Conservation (phyloP, 2,888 invertebrate genomes). For the Acanthosoma haemorrhoidale region DNA sequence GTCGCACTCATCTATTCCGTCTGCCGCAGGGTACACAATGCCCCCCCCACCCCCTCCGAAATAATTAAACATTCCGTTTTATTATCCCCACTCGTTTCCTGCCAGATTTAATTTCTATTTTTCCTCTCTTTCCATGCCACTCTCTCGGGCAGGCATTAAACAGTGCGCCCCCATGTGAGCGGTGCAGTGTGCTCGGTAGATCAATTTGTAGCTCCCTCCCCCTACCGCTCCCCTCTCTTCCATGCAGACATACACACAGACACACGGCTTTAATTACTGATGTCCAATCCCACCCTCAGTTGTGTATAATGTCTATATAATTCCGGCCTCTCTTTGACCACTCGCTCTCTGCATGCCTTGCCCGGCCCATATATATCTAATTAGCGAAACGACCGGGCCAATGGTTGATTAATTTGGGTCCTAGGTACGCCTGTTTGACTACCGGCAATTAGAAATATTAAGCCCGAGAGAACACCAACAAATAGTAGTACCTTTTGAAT, state of each 20-base stretch:
- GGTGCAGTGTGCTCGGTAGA: too few species aligned
- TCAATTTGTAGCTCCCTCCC: not conserved
- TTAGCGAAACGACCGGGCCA: not conserved
- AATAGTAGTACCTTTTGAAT: too few species aligned
- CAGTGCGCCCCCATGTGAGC: too few species aligned
- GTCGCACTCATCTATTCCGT: not conserved
- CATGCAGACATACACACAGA: too few species aligned
- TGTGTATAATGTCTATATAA: not conserved
- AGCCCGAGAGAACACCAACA: too few species aligned
- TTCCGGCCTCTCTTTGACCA: not conserved
- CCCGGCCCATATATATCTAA: too few species aligned
- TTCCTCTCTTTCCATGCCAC: too few species aligned
- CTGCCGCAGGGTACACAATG: not conserved
- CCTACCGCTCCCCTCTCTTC: too few species aligned
- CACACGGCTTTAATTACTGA: not conserved
- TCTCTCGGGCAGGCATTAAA: not conserved
- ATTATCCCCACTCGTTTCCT: not conserved
- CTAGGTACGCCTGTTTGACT: too few species aligned
- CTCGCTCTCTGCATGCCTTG: not conserved
- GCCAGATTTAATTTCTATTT: constrained; percentile 8
- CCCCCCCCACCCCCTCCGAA: too few species aligned
- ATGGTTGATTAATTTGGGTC: not conserved
- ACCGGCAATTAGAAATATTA: too few species aligned
- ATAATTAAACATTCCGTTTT: constrained; percentile 4
- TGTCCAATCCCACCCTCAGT: not conserved